phyloP scores from a whole-genome alignment of 2,113 vertebrate genomes.

The Sarotherodon lohbergeri region DNA sequence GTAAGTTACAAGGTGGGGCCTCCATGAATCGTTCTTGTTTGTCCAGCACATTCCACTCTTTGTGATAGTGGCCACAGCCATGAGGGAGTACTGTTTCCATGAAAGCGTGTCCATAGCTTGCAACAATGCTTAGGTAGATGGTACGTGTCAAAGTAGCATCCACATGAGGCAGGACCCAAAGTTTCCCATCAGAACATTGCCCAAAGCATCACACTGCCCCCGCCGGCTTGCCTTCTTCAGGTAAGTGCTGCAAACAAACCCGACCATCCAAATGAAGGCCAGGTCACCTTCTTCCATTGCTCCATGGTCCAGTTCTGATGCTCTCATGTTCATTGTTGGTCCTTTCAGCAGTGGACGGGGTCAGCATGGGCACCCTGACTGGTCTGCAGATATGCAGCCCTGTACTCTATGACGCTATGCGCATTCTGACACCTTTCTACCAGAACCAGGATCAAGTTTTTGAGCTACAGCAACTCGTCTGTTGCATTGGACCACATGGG shows the following conservation, averaged over 20 bases:
- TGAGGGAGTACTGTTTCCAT: neutral
- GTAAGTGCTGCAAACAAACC: neutral
- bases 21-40: neutral
- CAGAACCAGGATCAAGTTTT: neutral
- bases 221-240: neutral
- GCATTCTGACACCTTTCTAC: neutral
- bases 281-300: neutral
- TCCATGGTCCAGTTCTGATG: neutral
- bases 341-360: neutral
- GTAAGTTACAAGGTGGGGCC: neutral
- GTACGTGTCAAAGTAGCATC: neutral
- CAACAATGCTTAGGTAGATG: neutral
- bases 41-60: neutral
- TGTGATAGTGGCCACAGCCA: neutral
- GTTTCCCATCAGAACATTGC: neutral
- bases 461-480: neutral
- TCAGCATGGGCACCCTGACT: neutral
- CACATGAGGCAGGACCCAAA: neutral
- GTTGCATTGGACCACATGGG: neutral
- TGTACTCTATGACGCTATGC: neutral
- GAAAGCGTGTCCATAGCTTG: neutral
- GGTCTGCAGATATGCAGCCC: neutral
- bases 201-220: neutral
- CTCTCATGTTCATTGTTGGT: neutral
- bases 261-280: neutral